These are phyloP conservation scores for Notothenia coriiceps DNA, from an alignment of 2,113 vertebrate genomes.

Conservation along the genomic window DNA sequence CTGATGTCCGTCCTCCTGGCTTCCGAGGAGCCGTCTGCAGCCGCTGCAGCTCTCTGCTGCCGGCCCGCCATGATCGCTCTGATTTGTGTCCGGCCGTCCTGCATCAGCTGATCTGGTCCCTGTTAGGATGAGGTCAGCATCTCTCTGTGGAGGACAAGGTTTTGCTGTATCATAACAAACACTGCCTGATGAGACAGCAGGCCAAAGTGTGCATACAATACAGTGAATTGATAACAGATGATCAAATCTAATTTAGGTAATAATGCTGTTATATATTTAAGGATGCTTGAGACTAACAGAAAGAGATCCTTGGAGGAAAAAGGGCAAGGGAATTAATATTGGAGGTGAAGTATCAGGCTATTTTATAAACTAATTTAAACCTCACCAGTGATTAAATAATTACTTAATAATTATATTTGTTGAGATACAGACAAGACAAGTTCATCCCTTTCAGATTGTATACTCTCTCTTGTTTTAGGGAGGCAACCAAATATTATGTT, in stretches of 20 bases:
- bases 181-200: neutral
- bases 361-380: no score
- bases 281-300: neutral
- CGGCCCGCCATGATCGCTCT: conserved; percentile 58
- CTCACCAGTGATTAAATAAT: neutral
- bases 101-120: conserved; percentile 18
- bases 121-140: conserved; percentile 44
- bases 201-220: neutral
- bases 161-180: neutral
- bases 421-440: neutral
- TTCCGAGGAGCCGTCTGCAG: conserved; percentile 47
- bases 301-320: neutral
- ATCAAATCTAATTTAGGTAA: neutral
- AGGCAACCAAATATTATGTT: neutral
- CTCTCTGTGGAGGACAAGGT: conserved; percentile 13
- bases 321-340: no score
- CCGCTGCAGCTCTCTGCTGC: conserved; percentile 45
- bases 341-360: no score
- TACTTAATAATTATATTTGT: no score
- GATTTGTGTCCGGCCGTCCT: conserved; percentile 3
- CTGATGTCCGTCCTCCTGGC: conserved; percentile 68
- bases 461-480: neutral
- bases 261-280: neutral
- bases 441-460: neutral
- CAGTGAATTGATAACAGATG: neutral